A percentile compares a stretch with the other conserved stretches of the same genome.
Conservation (phyloP, 2,113 vertebrate species). For the Vidua chalybeata region DNA sequence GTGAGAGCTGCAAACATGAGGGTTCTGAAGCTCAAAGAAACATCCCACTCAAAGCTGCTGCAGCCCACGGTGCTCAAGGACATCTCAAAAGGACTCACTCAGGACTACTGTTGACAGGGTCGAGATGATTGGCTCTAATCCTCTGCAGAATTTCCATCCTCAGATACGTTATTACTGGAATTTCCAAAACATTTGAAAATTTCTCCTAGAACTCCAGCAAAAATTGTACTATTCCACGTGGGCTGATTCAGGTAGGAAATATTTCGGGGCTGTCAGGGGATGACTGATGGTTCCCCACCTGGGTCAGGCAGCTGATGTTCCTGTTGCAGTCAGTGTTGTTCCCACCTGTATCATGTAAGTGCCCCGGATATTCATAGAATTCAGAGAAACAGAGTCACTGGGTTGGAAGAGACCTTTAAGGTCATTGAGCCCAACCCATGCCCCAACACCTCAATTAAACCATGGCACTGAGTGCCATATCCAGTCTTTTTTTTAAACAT, state of each 20-base stretch:
- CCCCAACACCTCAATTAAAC: too few relatives aligned
- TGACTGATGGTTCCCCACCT: not conserved
- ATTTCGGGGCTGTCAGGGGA: not conserved
- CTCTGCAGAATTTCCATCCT: not conserved
- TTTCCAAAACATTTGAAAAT: not conserved
- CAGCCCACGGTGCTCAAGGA: not conserved
- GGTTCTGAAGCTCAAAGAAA: not conserved
- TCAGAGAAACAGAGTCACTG: too few relatives aligned
- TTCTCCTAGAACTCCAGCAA: not conserved
- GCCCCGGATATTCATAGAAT: not conserved
- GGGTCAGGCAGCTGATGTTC: not conserved
- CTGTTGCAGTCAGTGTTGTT: not conserved
- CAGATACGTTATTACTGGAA: not conserved
- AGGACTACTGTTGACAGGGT: not conserved
- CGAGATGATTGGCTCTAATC: not conserved
- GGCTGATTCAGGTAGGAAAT: not conserved
- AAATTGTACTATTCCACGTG: too few relatives aligned
- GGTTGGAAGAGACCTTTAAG: not conserved
- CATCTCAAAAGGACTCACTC: not conserved
- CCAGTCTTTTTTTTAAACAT: too few relatives aligned
- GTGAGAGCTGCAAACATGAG: not conserved
- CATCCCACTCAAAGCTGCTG: not conserved
- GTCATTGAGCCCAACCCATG: not conserved
- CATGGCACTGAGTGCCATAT: too few relatives aligned
- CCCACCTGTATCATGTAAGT: not conserved